Percentiles rank a stretch among this genome's conserved stretches.
phyloP scores from a whole-genome alignment of 2,888 invertebrate genomes.

The Erynnis tages region DNA sequence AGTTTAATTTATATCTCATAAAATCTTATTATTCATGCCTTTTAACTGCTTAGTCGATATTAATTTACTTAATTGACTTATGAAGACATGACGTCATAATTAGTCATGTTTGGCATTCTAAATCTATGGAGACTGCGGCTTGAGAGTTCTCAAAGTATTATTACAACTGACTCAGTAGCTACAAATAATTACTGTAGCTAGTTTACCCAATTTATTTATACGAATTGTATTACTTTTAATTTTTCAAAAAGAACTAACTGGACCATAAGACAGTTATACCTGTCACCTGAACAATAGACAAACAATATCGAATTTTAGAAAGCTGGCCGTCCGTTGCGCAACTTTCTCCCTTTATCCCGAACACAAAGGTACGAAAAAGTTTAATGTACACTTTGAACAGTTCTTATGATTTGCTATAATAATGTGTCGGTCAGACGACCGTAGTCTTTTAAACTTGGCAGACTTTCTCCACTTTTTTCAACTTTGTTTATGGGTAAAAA shows the following conservation, averaged over 20 bases:
- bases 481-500: conserved; percentile 33
- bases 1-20: too few relatives aligned
- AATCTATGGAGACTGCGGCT: too few relatives aligned
- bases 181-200: too few relatives aligned
- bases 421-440: conserved; percentile 42
- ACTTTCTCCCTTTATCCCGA: conserved; percentile 75
- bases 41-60: too few relatives aligned
- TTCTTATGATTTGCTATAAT: conserved; percentile 55
- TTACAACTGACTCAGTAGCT: too few relatives aligned
- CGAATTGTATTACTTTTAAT: background rate
- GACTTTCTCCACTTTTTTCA: conserved; percentile 47
- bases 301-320: conserved; percentile 71
- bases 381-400: conserved; percentile 46
- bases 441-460: conserved; percentile 38
- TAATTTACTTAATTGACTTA: too few relatives aligned
- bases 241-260: conserved; percentile 44
- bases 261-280: conserved; percentile 46
- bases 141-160: too few relatives aligned
- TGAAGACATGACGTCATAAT: too few relatives aligned
- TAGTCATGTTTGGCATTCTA: too few relatives aligned
- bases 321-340: conserved; percentile 70
- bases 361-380: conserved; percentile 67
- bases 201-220: background rate
- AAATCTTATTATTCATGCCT: too few relatives aligned
- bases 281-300: conserved; percentile 51